These are phyloP conservation scores for Temnothorax rugatulus DNA, from an alignment of 2,888 invertebrate genomes.

Conservation along the genomic window DNA sequence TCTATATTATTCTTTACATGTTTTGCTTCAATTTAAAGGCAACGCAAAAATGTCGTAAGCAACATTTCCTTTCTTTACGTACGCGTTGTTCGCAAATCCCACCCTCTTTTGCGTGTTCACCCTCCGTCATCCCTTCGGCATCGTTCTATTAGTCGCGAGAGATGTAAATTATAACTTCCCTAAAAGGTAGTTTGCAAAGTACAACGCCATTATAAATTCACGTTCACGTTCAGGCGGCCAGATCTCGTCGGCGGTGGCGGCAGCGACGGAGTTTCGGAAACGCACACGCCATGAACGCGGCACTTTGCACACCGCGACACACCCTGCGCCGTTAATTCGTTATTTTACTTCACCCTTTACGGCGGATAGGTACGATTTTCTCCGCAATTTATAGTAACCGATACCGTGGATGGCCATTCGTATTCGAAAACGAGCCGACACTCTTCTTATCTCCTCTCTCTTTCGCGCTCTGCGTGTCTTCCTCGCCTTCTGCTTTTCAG, in stretches of 20 bases:
- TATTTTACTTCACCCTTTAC: slow-evolving; percentile 78
- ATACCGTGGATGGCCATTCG: slow-evolving; percentile 76
- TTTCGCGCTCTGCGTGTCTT: background rate
- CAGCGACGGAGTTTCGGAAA: slow-evolving; percentile 44
- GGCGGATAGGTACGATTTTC: slow-evolving; percentile 74
- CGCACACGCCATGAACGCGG: slow-evolving; percentile 71
- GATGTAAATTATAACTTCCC: slow-evolving; percentile 73
- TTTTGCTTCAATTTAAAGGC: background rate
- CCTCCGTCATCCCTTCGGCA: background rate
- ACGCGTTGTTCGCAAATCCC: slow-evolving; percentile 4
- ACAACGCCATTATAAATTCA: slow-evolving; percentile 77
- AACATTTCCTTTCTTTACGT: background rate
- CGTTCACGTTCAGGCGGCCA: slow-evolving; percentile 62
- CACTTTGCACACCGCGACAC: slow-evolving; percentile 77
- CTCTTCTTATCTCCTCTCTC: slow-evolving; percentile 59
- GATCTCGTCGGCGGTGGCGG: slow-evolving; percentile 40
- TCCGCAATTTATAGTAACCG: slow-evolving; percentile 78
- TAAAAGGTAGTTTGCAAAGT: slow-evolving; percentile 73
- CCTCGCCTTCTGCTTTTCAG: slow-evolving; percentile 25
- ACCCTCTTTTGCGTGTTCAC: slow-evolving; percentile 10
- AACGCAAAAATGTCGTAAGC: background rate
- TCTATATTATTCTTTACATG: background rate
- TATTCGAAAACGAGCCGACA: slow-evolving; percentile 75
- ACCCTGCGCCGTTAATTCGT: slow-evolving; percentile 78
- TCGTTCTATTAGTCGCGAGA: slow-evolving; percentile 60